Base-by-base conservation (phyloP, 2,888 invertebrate genomes). In the Cylindroiulus punctatus region DNA sequence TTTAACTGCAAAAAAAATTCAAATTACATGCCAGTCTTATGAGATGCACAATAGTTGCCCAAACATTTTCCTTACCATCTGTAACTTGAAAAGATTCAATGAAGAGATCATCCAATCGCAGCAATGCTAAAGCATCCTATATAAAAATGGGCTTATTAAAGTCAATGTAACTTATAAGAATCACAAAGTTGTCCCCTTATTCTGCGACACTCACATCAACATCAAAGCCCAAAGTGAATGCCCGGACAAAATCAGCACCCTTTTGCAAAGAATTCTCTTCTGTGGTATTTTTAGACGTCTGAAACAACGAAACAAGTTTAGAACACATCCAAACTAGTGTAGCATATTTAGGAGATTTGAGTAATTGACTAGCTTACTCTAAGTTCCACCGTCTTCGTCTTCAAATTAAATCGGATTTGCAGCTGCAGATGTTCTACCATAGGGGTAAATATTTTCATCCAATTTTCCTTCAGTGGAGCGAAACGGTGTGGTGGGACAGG, bases 171-270 rank as follows among this genome's bases (percentile, higher is more conserved):
- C 22, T 36, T 2, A 36, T 1, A 42, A 36, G n/a, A 19, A 12
- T 65, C 57, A 57, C n/a, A 4, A 57, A n/a, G 5, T 65, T 26
- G 22, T 26, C n/a, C 22, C 26, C 26, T 12, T 19, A 65, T 26
- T 52, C n/a, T 4, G n/a, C 0, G 42, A 14, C 7, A 87, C 88
- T 87, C 86, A 90, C 90, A 87, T 98, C 98, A 0, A 98, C 96
- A 89, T 98, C 98, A 91, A 99, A 99, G 7, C 99, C 99, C 89
- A 95, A 95, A 42, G 98, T 93, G 90, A 99, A 99, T 1, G 99
- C 99, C 91, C 95, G 95, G 0, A 99, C 96, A 93, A 99, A 99
- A 92, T 99, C 99, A 19, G 98, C 97, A 84, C 96, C 99, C 92
- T 98, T 99, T 91, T 99, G 99, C 88, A 99, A 92, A 91, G 97